Evolutionary conservation across 2,113 vertebrate genomes (phyloP), one percentile per base, ranked within the genome.

Genomic region (Mola mola): DNA sequence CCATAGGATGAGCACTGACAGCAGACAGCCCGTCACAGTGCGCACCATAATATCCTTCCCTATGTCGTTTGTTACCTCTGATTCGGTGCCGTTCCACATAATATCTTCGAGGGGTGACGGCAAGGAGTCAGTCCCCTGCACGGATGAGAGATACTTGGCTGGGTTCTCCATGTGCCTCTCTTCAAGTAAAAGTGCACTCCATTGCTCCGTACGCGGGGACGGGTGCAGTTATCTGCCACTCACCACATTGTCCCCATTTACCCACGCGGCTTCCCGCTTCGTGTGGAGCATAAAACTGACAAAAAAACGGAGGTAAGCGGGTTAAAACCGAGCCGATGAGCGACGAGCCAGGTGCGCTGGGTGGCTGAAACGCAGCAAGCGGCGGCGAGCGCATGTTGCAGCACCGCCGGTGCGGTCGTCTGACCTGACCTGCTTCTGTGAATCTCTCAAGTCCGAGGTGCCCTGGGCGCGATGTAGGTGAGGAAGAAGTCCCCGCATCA

Each of bases 1-100:
- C 94, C 95, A 97, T 33, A 95, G 82, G 74, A 99, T 95, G 42
- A 99, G 94, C 16, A 95, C 82, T 9, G 90, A 91, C 52, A 98
- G 90, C 41, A 96, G 75, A 55, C 91, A 90, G 8, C 94, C 92
- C 0, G 94, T 95, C 75, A 95, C 82, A 20, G 93, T 90, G 43
- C 92, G 94, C 47, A 66, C 21, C 29, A 89, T 52, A 75, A 88
- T 52, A 29, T 90, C 89, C 60, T 72, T 88, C 26, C 72, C 15
- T 12, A 22, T 46, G 42, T 82, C 82, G 17, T 57, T 50, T 26
- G 77, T 85, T 21, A 64, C 81, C 65, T 87, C 84, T 5, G 83
- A 50, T 34, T 83, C 89, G 46, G 88, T 92, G 47, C 61, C 63
- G 90, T 92, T 92, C 88, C 77, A 88, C 90, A 93, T 91, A 6